phyloP scores from a whole-genome alignment of 2,888 invertebrate species.

The Ethmia dodecea region DNA sequence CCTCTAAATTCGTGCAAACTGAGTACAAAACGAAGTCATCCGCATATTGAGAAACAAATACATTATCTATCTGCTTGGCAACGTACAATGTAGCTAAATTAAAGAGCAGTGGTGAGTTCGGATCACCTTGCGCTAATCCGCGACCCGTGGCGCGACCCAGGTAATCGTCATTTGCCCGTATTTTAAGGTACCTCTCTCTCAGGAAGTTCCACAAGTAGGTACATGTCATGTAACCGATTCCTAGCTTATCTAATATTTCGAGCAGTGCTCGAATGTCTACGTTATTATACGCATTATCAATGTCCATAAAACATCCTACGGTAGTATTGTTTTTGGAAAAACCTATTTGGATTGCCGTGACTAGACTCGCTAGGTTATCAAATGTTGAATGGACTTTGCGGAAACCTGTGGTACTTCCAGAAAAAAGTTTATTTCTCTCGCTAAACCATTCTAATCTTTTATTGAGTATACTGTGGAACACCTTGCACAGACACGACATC shows the following conservation, averaged over 20 bases:
- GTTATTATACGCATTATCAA: constrained; percentile 6
- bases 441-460: constrained; percentile 15
- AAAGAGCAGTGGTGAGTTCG: constrained; percentile 29
- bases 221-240: no score
- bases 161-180: constrained; percentile 2
- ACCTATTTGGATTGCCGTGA: constrained; percentile 11
- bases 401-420: constrained; percentile 10
- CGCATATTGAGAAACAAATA: constrained; percentile 23
- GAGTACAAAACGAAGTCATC: constrained; percentile 20
- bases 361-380: constrained; percentile 11
- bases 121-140: constrained; percentile 28
- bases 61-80: constrained; percentile 6
- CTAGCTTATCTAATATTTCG: constrained; percentile 13
- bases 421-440: constrained; percentile 10
- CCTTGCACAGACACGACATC: constrained; percentile 15
- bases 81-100: constrained; percentile 22
- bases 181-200: constrained; percentile 14
- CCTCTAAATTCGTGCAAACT: no score
- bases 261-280: neutral
- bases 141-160: constrained; percentile 11
- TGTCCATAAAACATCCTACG: constrained; percentile 3
- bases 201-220: constrained; percentile 23
- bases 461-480: constrained; percentile 14
- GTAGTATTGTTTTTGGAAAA: constrained; percentile 2
- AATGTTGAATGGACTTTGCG: constrained; percentile 11